phyloP scores from a whole-genome alignment of 2,113 vertebrate species.

The Brachyhypopomus gauderio region DNA sequence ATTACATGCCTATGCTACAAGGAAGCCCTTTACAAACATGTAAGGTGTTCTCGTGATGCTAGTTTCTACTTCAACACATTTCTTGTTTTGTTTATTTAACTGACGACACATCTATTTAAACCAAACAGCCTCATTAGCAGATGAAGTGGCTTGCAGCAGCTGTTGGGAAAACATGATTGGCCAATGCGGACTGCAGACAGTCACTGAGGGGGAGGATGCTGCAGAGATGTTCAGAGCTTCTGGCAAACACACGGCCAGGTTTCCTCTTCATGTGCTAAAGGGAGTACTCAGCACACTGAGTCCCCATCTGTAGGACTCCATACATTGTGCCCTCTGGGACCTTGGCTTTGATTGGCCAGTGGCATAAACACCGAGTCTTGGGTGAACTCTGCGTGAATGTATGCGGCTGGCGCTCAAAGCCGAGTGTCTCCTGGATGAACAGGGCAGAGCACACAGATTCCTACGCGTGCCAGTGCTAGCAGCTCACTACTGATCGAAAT shows the following conservation, averaged over 20 bases:
- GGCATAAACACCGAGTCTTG: neutral
- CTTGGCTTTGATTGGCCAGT: neutral
- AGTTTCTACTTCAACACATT: neutral
- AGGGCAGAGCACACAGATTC: neutral
- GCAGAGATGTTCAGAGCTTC: neutral
- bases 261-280: neutral
- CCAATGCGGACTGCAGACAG: slow-evolving; percentile 19
- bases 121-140: neutral
- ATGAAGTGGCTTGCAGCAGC: slow-evolving; percentile 5
- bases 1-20: slow-evolving; percentile 26
- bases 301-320: neutral
- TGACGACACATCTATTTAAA: neutral
- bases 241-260: neutral
- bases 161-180: neutral
- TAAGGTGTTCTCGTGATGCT: neutral
- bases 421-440: too few species aligned
- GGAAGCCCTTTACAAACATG: slow-evolving; percentile 21
- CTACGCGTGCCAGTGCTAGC: neutral
- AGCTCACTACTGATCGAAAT: slow-evolving; percentile 34
- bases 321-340: neutral
- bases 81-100: neutral
- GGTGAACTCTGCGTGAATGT: neutral
- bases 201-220: neutral
- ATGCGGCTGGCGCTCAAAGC: too few species aligned
- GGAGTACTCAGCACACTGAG: neutral